phyloP scores from a whole-genome alignment of 2,888 invertebrate genomes.

The Rhabditophanes sp. region DNA sequence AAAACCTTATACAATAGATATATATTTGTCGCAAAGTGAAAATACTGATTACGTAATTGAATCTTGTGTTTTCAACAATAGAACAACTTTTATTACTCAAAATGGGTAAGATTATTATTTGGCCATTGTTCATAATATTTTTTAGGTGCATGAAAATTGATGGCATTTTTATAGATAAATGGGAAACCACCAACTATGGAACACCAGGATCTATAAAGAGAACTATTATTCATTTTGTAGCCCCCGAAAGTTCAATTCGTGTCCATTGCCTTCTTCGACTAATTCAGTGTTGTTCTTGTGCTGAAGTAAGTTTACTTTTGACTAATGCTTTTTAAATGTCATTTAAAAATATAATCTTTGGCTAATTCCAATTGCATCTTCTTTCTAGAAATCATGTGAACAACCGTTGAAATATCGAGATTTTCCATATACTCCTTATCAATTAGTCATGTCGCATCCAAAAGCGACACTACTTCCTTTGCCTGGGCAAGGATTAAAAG shows the following conservation, averaged over 20 bases:
- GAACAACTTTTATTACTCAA: slow-evolving; percentile 16
- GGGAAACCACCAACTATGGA: slow-evolving; percentile 15
- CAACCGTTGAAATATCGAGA: too few species aligned
- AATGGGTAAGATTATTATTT: slow-evolving; percentile 19
- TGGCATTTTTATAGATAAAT: slow-evolving; percentile 13
- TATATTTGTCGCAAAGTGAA: slow-evolving; percentile 20
- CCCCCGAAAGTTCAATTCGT: slow-evolving; percentile 11
- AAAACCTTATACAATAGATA: slow-evolving; percentile 23
- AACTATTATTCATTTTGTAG: slow-evolving; percentile 23
- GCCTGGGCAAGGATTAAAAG: too few species aligned
- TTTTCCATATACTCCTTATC: too few species aligned
- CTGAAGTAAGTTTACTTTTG: slow-evolving; percentile 28
- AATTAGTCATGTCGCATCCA: too few species aligned
- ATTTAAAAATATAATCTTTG: too few species aligned
- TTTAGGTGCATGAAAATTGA: slow-evolving; percentile 14
- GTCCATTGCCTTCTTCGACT: slow-evolving; percentile 20
- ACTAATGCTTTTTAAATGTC: too few species aligned
- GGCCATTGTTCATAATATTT: slow-evolving; percentile 1
- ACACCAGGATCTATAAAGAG: slow-evolving; percentile 24
- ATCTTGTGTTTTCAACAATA: slow-evolving; percentile 18
- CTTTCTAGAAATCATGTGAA: too few species aligned
- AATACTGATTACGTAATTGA: slow-evolving; percentile 24
- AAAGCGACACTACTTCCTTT: too few species aligned
- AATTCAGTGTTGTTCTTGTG: slow-evolving; percentile 26
- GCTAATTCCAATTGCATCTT: too few species aligned